Percentiles rank a stretch among this genome's conserved stretches.
phyloP scores from a whole-genome alignment of 2,797 vertebrate species.

The Cryptoblepharus egeriae region DNA sequence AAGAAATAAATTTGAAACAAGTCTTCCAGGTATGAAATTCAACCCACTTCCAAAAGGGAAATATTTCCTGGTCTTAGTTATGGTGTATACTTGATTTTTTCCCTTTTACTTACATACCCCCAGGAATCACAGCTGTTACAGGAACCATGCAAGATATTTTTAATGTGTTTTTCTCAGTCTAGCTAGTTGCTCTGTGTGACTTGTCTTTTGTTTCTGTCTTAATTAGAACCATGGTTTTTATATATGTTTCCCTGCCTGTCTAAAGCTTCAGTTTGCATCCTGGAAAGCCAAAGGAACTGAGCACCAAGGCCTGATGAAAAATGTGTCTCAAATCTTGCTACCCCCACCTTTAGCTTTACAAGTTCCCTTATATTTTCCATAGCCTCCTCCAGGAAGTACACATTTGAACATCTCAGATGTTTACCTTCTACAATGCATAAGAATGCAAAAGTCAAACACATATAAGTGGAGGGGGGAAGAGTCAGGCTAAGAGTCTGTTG shows the following conservation, averaged over 20 bases:
- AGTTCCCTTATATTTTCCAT: neutral
- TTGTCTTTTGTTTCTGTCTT: constrained; percentile 15
- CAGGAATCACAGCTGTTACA: constrained; percentile 20
- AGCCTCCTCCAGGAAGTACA: neutral
- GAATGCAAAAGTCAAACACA: constrained; percentile 63
- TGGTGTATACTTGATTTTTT: neutral
- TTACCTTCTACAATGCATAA: constrained; percentile 44
- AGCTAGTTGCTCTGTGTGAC: neutral
- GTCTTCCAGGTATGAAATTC: constrained; percentile 55
- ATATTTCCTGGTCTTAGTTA: constrained; percentile 12
- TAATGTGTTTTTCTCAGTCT: neutral
- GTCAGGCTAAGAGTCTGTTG: constrained; percentile 56
- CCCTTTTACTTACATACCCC: constrained; percentile 12
- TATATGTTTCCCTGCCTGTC: constrained; percentile 46
- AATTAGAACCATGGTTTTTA: constrained; percentile 48
- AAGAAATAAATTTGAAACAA: constrained; percentile 54
- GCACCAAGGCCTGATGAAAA: constrained; percentile 46
- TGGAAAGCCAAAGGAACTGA: constrained; percentile 31
- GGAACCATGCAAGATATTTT: neutral
- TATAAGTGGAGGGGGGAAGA: constrained; percentile 42
- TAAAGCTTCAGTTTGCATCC: constrained; percentile 38
- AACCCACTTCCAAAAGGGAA: constrained; percentile 44
- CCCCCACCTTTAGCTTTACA: constrained; percentile 43
- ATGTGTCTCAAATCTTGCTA: constrained; percentile 17
- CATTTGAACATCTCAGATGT: constrained; percentile 42